phyloP scores from a whole-genome alignment of 1,140 invertebrate species.

The Aleiodes sp. region DNA sequence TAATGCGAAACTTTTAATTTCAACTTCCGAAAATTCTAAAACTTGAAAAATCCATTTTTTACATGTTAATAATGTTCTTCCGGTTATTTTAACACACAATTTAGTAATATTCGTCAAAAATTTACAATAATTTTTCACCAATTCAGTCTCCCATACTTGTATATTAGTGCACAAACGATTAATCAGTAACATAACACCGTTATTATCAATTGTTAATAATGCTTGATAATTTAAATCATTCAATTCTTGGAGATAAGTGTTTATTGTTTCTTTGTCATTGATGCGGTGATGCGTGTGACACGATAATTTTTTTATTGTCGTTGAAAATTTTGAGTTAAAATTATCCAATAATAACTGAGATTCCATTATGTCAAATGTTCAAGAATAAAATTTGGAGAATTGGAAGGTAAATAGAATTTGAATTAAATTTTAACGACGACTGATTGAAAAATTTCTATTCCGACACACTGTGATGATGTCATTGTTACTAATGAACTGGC shows the following conservation, averaged over 20 bases:
- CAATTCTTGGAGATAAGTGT: constrained; percentile 57
- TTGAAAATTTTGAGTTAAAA: constrained; percentile 43
- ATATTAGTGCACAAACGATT: constrained; percentile 57
- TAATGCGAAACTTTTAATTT: constrained; percentile 44
- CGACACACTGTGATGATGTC: no score
- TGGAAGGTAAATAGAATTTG: no score
- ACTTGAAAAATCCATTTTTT: constrained; percentile 59
- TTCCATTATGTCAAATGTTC: neutral
- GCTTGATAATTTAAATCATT: constrained; percentile 60
- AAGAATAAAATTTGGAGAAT: no score
- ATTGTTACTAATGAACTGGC: no score
- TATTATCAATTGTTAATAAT: constrained; percentile 53
- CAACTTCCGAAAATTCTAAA: constrained; percentile 45
- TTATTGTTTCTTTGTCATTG: constrained; percentile 57
- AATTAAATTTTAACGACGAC: no score
- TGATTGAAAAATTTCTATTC: no score
- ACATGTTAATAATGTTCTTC: constrained; percentile 51
- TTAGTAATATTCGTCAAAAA: constrained; percentile 59
- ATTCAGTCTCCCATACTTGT: neutral
- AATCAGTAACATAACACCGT: constrained; percentile 60
- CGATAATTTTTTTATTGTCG: constrained; percentile 55
- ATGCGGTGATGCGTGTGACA: constrained; percentile 50
- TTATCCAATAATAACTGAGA: neutral
- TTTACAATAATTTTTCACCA: constrained; percentile 61
- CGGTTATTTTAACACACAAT: constrained; percentile 51